Conservation (phyloP, 2,113 vertebrate genomes). For the Sminthopsis crassicaudata region DNA sequence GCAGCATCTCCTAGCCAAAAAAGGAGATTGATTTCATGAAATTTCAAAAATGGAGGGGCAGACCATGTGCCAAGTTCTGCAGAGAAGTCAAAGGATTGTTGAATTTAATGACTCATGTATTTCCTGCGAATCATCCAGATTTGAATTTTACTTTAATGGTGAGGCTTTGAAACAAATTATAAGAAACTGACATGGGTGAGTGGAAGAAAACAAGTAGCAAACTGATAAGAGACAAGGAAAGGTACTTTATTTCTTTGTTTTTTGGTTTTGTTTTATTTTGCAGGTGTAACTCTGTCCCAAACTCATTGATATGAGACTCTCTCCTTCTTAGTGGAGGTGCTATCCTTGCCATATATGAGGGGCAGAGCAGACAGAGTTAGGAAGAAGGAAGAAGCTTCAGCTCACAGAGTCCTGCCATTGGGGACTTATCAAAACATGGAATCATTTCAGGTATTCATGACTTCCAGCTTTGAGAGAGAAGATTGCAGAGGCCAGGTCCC, state of each 20-base stretch:
- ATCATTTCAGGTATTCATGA: background rate
- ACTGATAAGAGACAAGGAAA: background rate
- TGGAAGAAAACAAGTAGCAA: background rate
- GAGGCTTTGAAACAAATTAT: background rate
- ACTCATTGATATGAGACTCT: background rate
- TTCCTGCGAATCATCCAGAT: background rate
- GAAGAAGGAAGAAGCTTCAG: background rate
- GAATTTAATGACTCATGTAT: background rate
- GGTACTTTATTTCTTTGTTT: background rate
- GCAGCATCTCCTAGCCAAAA: background rate
- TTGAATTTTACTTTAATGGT: background rate
- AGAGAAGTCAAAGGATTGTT: background rate
- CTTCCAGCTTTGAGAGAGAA: background rate
- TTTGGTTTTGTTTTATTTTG: background rate
- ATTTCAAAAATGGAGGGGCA: background rate
- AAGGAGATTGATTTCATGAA: background rate
- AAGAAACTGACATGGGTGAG: background rate
- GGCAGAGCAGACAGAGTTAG: background rate
- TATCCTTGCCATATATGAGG: background rate
- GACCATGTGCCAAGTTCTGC: background rate
- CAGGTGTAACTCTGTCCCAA: background rate
- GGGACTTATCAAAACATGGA: background rate
- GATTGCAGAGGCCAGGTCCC: background rate
- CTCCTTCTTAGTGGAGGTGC: background rate
- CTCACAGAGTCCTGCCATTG: background rate